Evolutionary conservation across 1,140 invertebrate genomes (phyloP).

Genomic region (Delia radicum): DNA sequence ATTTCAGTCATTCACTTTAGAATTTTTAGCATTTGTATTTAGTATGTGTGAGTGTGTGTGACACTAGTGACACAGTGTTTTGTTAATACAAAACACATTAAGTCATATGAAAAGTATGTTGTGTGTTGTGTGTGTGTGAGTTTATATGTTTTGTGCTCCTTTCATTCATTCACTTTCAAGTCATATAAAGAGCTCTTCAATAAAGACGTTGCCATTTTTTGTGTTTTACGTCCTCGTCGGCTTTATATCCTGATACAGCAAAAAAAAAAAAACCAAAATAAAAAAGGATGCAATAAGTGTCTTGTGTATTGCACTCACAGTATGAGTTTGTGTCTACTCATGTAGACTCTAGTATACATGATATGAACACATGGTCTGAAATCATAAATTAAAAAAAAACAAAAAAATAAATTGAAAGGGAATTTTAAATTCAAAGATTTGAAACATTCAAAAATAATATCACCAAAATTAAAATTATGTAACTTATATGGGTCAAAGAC

Average conservation of each 20-base stretch:
- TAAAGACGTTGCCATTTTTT: constrained; percentile 18
- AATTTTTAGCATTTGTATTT: neutral
- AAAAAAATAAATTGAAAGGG: no score
- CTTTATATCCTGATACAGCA: neutral
- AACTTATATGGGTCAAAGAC: no score
- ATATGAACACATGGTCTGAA: no score
- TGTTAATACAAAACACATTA: constrained; percentile 11
- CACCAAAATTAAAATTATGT: no score
- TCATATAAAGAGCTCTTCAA: neutral
- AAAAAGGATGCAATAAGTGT: neutral
- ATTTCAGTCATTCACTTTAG: neutral
- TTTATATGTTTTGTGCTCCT: neutral
- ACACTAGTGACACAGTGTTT: constrained; percentile 16
- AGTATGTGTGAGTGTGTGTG: neutral
- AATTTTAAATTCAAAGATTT: no score
- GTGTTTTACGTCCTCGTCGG: neutral
- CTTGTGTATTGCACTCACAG: neutral
- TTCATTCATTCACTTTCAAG: constrained; percentile 11
- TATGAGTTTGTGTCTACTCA: neutral
- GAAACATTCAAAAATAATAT: no score
- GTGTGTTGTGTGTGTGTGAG: neutral
- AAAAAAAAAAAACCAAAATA: neutral
- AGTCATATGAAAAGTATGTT: neutral
- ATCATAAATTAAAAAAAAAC: no score
- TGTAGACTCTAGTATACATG: no score